These are phyloP conservation scores for Wiebesia pumilae DNA, from an alignment of 1,140 invertebrate genomes.

Conservation along the genomic window DNA sequence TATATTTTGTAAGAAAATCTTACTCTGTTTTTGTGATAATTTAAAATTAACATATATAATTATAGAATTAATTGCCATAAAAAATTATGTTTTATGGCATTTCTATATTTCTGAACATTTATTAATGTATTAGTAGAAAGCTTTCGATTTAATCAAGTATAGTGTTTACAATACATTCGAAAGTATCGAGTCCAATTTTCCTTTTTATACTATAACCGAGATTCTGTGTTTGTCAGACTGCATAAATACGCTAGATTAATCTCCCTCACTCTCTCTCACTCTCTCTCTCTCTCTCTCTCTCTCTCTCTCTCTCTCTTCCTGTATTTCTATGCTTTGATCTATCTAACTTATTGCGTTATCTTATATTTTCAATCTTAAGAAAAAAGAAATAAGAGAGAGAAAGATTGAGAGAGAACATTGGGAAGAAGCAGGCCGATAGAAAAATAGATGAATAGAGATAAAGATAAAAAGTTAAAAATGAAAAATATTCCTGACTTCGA, in stretches of 20 bases:
- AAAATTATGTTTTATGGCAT: background rate
- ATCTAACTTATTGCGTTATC: too few relatives aligned
- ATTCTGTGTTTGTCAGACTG: background rate
- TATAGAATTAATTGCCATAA: background rate
- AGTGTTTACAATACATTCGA: background rate
- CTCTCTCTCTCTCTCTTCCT: background rate
- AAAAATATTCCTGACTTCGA: background rate
- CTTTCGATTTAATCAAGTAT: constrained; percentile 8
- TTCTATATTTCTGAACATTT: background rate
- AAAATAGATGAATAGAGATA: background rate
- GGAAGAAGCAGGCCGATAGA: background rate
- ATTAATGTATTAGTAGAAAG: background rate
- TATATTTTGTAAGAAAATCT: background rate
- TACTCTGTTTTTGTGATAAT: too few relatives aligned
- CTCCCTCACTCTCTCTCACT: background rate
- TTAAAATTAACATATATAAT: background rate
- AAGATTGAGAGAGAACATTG: background rate
- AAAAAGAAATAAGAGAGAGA: background rate
- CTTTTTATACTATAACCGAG: background rate
- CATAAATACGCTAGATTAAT: constrained; percentile 23
- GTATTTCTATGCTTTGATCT: background rate
- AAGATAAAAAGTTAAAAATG: constrained; percentile 11
- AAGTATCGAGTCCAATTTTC: constrained; percentile 8
- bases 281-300: background rate
- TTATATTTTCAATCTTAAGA: background rate